Base-by-base conservation (phyloP, 2,888 invertebrate genomes). In the Parnassius orleans region DNA sequence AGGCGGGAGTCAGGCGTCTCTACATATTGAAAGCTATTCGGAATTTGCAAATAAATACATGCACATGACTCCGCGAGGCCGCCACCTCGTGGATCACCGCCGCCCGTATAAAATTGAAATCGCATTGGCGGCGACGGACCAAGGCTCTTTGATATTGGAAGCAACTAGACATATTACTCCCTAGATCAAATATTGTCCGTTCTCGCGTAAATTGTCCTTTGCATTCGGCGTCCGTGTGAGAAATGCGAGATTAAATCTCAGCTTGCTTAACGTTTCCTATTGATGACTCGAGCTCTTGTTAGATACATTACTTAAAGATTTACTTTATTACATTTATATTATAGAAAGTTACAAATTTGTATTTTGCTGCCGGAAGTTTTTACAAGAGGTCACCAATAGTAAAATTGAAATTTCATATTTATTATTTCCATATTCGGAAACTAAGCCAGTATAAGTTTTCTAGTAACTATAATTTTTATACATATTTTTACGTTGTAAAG, bases 1-100 rank as follows among this genome's bases (percentile, higher is more conserved):
- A 84, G 87, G 80, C 85, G 86, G 82, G 83, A 84, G 79, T 83
- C 86, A 83, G 82, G 80, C 83, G 84, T 82, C 81, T 86, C 87
- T 88, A 87, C 87, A 87, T 90, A 90, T 89, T 90, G 90, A 89
- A 89, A 87, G 84, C 87, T 84, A 87, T 85, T 89, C 80, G 83
- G 86, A 85, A 90, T 89, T 89, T 82, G 84, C 86, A 89, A 90
- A 89, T 89, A 90, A 89, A 90, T 88, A 89, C 84, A 87, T 84
- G 85, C 84, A 85, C 83, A 81, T 80, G 72, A 80, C 75, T 77
- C 74, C 78, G 76, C 76, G 74, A 73, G 72, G 75, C 81, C 80
- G 75, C 81, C 80, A 79, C 81, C 82, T 78, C 77, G 76, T 80
- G 79, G 15, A 48, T 81, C 79, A 80, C 83, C 78, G 76, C 78